Base-by-base conservation (phyloP, 2,888 invertebrate genomes). In the Halictus quadricinctus region DNA sequence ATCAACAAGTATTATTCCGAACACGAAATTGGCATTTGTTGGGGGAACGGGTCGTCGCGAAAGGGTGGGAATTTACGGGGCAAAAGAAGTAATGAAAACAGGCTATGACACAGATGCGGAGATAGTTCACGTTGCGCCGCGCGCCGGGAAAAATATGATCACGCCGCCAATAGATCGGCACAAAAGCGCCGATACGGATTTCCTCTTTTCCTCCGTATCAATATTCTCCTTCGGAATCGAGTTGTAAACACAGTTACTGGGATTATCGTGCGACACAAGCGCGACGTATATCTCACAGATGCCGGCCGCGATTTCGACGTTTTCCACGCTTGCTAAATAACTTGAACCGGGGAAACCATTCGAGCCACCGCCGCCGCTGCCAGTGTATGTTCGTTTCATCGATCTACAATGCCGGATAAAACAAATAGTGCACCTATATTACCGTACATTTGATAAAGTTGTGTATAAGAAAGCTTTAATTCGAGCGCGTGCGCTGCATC, bases 121-220 rank as follows among this genome's bases (percentile, higher is more conserved):
- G 76, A 80, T 76, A 60, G 74, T 82, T 79, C 64, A 72, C 82
- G 79, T 72, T 60, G 50, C 46, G 29, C 25, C 25, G 41, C 50
- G 25, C 29, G 21, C 29, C 50, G 58, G 58, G 73, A 74, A 69
- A 69, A 84, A 74, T 77, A 66, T 69, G 50, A 73, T 84, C 69
- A 43, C 64, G 79, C 64, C 64, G 79, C 54, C 76, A 83, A 77
- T 83, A 58, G 83, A 85, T 79, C 76, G 70, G 79, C 77, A 84
- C 36, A 43, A 54, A 84, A 43, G 60, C 50, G 46, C 50, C 66
- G 58, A 60, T 73, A 36, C 72, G 60, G 69, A 85, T 82, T 41
- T 83, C 29, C 50, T 69, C 73, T 66, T 69, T 66, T 69, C 79
- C 36, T 36, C 18, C 50, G 58, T 73, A 72, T 76, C 66, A 76